A percentile compares a stretch with the other conserved stretches of the same genome.
Evolutionary conservation across 2,797 vertebrate genomes (phyloP).

Genomic region (Gadopsis marmoratus): DNA sequence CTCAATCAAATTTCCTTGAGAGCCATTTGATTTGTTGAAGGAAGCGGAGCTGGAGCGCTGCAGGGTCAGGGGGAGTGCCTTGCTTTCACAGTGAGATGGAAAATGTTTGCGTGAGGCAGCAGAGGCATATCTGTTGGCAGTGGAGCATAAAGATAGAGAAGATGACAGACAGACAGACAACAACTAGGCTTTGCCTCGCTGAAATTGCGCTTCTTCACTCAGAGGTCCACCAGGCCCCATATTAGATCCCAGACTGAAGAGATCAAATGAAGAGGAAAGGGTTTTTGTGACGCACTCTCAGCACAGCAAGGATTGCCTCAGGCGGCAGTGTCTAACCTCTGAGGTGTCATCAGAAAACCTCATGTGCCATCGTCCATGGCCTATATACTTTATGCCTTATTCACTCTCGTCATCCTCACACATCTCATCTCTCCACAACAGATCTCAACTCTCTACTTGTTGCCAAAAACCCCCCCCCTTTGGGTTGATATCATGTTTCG

Average conservation of each 20-base stretch:
- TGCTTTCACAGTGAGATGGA: conserved; percentile 29
- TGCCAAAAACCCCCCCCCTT: conserved; percentile 74
- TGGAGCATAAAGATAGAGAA: conserved; percentile 48
- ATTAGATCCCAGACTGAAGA: conserved; percentile 42
- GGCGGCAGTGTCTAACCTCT: conserved; percentile 44
- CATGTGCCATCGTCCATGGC: conserved; percentile 61
- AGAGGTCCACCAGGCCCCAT: conserved; percentile 19
- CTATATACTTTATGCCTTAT: conserved; percentile 72
- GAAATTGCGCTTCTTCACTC: conserved; percentile 55
- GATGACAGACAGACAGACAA: conserved; percentile 50
- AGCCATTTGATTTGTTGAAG: conserved; percentile 72
- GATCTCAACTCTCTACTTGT: conserved; percentile 65
- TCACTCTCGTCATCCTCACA: conserved; percentile 54
- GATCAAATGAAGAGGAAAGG: conserved; percentile 58
- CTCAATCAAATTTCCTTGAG: conserved; percentile 72
- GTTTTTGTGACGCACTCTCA: conserved; percentile 54
- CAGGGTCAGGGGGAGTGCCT: conserved; percentile 26
- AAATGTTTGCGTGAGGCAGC: conserved; percentile 41
- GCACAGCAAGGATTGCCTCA: conserved; percentile 47
- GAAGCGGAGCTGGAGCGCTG: conserved; percentile 12
- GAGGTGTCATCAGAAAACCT: conserved; percentile 54
- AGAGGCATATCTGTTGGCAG: conserved; percentile 45
- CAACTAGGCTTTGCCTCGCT: conserved; percentile 38
- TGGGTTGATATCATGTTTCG: conserved; percentile 57
- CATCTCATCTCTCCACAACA: conserved; percentile 42